These are phyloP conservation scores for Poecilia wingei DNA, from an alignment of 2,797 vertebrate species.

Conservation along the genomic window DNA sequence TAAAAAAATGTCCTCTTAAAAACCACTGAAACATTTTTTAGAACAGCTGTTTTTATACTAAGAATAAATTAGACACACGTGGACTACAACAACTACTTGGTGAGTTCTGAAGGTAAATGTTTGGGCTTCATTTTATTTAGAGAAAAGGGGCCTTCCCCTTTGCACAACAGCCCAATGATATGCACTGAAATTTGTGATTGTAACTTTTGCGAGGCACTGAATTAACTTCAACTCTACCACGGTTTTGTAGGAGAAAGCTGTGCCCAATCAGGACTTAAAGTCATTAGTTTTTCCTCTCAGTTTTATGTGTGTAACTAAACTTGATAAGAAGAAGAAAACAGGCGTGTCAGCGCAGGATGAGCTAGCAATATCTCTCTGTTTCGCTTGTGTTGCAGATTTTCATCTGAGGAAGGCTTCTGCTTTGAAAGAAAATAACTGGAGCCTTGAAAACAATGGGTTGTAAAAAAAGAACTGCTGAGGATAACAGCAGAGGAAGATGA, in stretches of 20 bases:
- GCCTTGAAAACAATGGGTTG: constrained; percentile 71
- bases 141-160: neutral
- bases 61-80: neutral
- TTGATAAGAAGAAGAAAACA: neutral
- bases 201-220: neutral
- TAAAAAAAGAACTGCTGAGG: constrained; percentile 49
- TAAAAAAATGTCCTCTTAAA: neutral
- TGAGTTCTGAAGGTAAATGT: neutral
- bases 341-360: constrained; percentile 13
- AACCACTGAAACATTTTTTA: neutral
- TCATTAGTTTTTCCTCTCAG: neutral
- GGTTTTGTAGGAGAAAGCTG: neutral
- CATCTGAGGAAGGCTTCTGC: constrained; percentile 45
- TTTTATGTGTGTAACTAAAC: neutral
- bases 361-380: constrained; percentile 13
- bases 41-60: neutral
- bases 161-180: neutral
- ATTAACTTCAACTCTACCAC: neutral
- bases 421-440: constrained; percentile 68
- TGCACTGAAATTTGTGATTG: neutral
- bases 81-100: neutral
- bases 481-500: constrained; percentile 62
- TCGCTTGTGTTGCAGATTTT: constrained; percentile 45
- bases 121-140: neutral
- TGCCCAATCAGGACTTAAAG: neutral